Percentiles rank a stretch among this genome's conserved stretches.
Evolutionary conservation across 2,797 vertebrate species (phyloP).

Genomic region (Peromyscus aztecus): DNA sequence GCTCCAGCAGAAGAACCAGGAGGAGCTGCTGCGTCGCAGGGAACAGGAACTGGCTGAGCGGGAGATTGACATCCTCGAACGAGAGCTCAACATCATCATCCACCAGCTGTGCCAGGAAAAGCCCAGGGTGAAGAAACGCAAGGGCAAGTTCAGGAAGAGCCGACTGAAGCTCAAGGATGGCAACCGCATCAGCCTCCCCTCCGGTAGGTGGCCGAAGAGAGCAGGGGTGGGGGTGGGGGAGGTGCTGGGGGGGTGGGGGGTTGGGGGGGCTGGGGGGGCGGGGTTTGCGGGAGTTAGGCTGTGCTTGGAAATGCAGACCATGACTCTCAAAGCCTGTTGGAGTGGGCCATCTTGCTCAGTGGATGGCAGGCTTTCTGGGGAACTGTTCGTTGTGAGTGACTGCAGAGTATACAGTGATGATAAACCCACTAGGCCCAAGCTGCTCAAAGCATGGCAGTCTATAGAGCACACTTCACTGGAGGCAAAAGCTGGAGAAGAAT

Average conservation of each 20-base stretch:
- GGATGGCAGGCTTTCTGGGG: not conserved
- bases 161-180: slow-evolving; percentile 96
- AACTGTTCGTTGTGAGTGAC: not conserved
- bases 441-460: accelerated
- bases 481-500: not conserved
- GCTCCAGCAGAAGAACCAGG: slow-evolving; percentile 97
- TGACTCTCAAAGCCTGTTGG: not conserved
- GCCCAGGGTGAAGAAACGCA: slow-evolving; percentile 95
- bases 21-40: slow-evolving; percentile 94
- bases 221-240: accelerated
- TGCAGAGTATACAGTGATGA: not conserved
- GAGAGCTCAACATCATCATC: slow-evolving; percentile 98
- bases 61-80: slow-evolving; percentile 97
- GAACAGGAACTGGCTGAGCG: slow-evolving; percentile 97
- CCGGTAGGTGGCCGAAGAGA: slow-evolving; percentile 88
- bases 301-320: not conserved
- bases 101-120: slow-evolving; percentile 98
- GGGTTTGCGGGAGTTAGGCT: not conserved
- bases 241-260: not conserved
- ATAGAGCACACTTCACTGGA: not conserved
- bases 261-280: not conserved
- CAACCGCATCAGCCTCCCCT: slow-evolving; percentile 97
- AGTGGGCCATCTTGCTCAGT: not conserved
- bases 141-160: slow-evolving; percentile 96
- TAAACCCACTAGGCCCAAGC: accelerated